Percentiles rank a stretch among this genome's conserved stretches.
phyloP scores from a whole-genome alignment of 2,888 invertebrate species.

The Papilio demoleus region DNA sequence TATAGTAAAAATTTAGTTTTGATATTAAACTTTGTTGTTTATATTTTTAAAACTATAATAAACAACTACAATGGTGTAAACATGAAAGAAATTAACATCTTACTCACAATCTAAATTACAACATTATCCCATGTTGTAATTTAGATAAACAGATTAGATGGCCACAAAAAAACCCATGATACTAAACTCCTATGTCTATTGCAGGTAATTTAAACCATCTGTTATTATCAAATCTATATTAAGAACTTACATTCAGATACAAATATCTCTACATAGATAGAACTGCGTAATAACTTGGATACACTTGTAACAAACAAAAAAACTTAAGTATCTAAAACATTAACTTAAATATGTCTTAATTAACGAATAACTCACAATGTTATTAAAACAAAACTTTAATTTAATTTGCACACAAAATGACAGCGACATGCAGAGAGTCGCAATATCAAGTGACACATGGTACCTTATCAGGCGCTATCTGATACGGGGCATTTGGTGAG shows the following conservation, averaged over 20 bases:
- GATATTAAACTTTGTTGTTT: no score
- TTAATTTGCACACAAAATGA: conserved; percentile 4
- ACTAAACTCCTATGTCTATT: neutral
- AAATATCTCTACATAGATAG: conserved; percentile 4
- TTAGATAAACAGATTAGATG: no score
- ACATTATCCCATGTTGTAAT: no score
- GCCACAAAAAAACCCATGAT: no score
- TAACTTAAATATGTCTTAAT: neutral
- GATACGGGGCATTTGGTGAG: conserved; percentile 66
- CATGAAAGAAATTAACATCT: no score
- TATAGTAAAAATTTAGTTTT: neutral
- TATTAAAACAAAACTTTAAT: neutral
- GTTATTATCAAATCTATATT: neutral
- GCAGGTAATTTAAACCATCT: neutral
- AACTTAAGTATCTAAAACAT: neutral
- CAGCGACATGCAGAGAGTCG: neutral
- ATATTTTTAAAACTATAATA: no score
- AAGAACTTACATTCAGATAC: neutral
- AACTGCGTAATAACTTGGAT: neutral
- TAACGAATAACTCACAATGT: neutral
- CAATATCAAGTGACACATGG: conserved; percentile 7
- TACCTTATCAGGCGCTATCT: conserved; percentile 52
- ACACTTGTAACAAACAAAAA: neutral
- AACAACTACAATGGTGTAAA: no score
- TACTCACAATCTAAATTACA: no score